Evolutionary conservation across 2,888 invertebrate genomes (phyloP), one percentile per base, ranked within the genome.

Genomic region (Ligdia adustata): DNA sequence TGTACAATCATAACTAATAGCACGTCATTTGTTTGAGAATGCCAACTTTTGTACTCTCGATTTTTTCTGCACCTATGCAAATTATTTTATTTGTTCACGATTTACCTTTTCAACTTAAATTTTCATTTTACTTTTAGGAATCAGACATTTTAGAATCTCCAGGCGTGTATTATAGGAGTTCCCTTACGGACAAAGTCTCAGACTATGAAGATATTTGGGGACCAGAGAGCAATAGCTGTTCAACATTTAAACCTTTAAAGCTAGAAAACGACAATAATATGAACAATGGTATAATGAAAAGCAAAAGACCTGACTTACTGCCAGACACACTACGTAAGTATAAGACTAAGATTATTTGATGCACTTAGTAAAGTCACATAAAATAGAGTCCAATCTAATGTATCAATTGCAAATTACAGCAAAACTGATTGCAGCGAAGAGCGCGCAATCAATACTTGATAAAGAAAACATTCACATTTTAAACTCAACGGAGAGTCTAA

Each of bases 191-290:
- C 75, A 98, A 98, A 88, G 94, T 96, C 31, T 97, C 97, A 65
- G 98, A 98, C 82, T 98, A 98, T 74, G 98, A 98, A 86, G 98
- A 98, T 75, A 94, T 98, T 63, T 98, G 98, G 98, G 93, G 95
- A 54, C 93, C 93, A 40, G 93, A 93, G 70, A 77, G 79, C 53
- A 89, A 88, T 57, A 83, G 77, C 53, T 87, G 90, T 58, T 83
- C 91, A 22, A 85, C 89, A 12, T 90, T 91, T 52, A 85, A 90
- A 64, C 86, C 92, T 59, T 64, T 82, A 64, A 82, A 82, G 66
- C 57, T 68, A 40, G 88, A 87, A 57, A 83, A 76, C 60, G 85
- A 86, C 40, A 82, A 71, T 53, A 82, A 80, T 52, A 66, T 79
- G 13, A 90, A 86, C 50, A 90, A 92, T 54, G 91, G 92, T 6